Evolutionary conservation across 2,888 invertebrate genomes (phyloP).

Genomic region (Parnassius apollo): DNA sequence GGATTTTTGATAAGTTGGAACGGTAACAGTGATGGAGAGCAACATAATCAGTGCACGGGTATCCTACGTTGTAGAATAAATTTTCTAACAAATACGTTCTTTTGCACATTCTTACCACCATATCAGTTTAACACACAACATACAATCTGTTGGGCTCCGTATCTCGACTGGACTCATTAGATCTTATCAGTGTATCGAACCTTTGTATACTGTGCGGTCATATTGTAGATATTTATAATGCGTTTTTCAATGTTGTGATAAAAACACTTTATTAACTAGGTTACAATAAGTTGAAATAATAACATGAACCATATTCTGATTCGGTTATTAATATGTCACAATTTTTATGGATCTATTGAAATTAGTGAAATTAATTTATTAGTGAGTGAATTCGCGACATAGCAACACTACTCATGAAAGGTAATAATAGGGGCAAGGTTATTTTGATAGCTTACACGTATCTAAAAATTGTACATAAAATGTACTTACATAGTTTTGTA

Average conservation of each 20-base stretch:
- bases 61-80: too few relatives aligned
- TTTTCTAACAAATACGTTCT: too few relatives aligned
- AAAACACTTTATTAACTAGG: conserved; percentile 50
- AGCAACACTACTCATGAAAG: too few relatives aligned
- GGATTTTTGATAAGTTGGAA: too few relatives aligned
- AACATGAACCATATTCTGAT: conserved; percentile 79
- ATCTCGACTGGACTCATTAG: conserved; percentile 9
- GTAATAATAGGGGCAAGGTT: too few relatives aligned
- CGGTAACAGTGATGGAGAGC: too few relatives aligned
- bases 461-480: too few relatives aligned
- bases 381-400: neutral
- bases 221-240: neutral
- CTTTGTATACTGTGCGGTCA: conserved; percentile 4
- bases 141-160: neutral
- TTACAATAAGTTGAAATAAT: conserved; percentile 78
- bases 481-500: too few relatives aligned
- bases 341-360: conserved; percentile 61
- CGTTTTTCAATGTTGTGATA: neutral
- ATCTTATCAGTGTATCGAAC: conserved; percentile 15
- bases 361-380: neutral
- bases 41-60: too few relatives aligned
- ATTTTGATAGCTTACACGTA: too few relatives aligned
- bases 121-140: neutral
- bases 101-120: too few relatives aligned
- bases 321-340: conserved; percentile 66